Percentiles rank a stretch among this genome's conserved stretches.
phyloP scores from a whole-genome alignment of 2,113 vertebrate genomes.

The Aphyosemion australe region DNA sequence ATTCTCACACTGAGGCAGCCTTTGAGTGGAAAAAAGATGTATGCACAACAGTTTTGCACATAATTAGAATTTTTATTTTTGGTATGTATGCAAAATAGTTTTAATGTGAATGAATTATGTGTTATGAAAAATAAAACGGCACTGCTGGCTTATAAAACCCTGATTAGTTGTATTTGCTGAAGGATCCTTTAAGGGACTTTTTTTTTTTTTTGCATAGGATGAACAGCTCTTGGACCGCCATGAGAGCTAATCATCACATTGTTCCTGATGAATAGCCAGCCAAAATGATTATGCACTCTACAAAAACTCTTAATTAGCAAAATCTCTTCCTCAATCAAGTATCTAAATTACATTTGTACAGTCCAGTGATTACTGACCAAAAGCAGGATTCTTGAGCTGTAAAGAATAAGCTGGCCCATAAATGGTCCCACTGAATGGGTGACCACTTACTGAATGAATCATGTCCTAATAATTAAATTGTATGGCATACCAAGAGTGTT shows the following conservation, averaged over 20 bases:
- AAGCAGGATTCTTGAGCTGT: slow-evolving; percentile 65
- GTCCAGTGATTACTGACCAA: slow-evolving; percentile 80
- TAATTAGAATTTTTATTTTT: neutral
- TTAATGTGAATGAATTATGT: too few species aligned
- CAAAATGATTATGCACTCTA: slow-evolving; percentile 73
- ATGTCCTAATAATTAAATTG: slow-evolving; percentile 81
- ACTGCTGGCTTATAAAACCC: neutral
- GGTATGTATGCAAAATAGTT: too few species aligned
- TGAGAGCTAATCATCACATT: slow-evolving; percentile 73
- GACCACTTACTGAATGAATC: slow-evolving; percentile 78
- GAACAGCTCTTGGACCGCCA: slow-evolving; percentile 56
- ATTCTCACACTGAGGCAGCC: neutral
- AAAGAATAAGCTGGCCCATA: slow-evolving; percentile 66
- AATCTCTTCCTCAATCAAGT: slow-evolving; percentile 73
- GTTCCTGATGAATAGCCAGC: slow-evolving; percentile 75
- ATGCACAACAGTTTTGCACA: neutral
- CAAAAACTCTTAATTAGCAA: slow-evolving; percentile 77
- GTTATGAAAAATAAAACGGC: too few species aligned
- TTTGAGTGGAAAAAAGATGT: neutral
- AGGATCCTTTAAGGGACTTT: slow-evolving; percentile 40
- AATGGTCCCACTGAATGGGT: slow-evolving; percentile 72
- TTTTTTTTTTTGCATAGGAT: slow-evolving; percentile 54
- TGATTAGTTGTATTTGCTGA: slow-evolving; percentile 27
- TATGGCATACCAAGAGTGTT: slow-evolving; percentile 73
- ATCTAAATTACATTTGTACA: slow-evolving; percentile 78